Percentiles rank a stretch among this genome's conserved stretches.
Conservation (phyloP, 2,797 vertebrate species). For the Sebastes steindachneri region DNA sequence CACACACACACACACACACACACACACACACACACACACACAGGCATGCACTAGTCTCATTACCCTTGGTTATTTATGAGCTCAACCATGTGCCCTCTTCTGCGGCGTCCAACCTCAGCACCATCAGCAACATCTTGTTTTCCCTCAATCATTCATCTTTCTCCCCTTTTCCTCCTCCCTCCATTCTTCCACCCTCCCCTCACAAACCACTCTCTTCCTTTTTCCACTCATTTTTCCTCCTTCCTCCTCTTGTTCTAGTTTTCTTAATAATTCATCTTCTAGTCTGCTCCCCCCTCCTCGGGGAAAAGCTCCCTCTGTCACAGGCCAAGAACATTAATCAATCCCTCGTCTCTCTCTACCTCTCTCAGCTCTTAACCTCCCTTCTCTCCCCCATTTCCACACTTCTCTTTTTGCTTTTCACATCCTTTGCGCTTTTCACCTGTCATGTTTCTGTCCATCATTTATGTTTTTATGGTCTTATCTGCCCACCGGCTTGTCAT, state of each 20-base stretch:
- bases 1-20: neutral
- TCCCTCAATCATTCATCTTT: conserved; percentile 42
- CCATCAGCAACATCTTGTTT: conserved; percentile 60
- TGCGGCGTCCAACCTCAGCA: conserved; percentile 65
- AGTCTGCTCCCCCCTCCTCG: conserved; percentile 78
- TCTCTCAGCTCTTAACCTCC: conserved; percentile 26
- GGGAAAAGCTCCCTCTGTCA: conserved; percentile 84
- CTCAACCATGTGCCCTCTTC: conserved; percentile 46
- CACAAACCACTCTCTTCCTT: conserved; percentile 17
- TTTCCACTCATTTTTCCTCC: conserved; percentile 39
- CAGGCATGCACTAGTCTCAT: conserved; percentile 50
- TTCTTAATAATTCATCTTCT: conserved; percentile 77
- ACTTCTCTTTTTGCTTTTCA: conserved; percentile 29
- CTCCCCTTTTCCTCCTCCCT: neutral
- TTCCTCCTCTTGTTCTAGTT: conserved; percentile 68
- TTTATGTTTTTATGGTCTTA: conserved; percentile 55
- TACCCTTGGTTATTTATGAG: conserved; percentile 83
- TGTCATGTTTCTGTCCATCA: conserved; percentile 49
- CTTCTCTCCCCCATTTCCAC: conserved; percentile 15
- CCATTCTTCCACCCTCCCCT: neutral
- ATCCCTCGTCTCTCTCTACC: conserved; percentile 55
- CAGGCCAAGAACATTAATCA: conserved; percentile 86
- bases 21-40: neutral
- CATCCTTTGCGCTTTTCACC: conserved; percentile 20
- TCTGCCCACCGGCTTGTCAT: conserved; percentile 43